Conservation (phyloP, 2,888 invertebrate genomes). For the Mythimna ferrago region DNA sequence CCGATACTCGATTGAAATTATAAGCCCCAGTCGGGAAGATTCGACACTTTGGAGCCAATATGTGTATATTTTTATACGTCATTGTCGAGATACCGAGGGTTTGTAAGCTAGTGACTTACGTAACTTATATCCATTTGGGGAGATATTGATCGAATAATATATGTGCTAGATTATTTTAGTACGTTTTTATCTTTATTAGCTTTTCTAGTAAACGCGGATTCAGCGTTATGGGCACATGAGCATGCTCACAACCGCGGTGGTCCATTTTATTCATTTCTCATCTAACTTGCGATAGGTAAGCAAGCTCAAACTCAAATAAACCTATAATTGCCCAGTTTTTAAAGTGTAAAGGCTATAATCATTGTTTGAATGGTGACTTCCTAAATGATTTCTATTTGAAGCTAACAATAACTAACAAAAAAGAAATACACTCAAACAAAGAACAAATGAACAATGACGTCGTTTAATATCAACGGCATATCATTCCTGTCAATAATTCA, state of each 20-base stretch:
- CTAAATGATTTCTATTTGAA: too few relatives aligned
- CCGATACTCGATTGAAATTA: conserved; percentile 59
- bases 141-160: conserved; percentile 37
- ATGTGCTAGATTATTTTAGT: conserved; percentile 3
- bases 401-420: background rate
- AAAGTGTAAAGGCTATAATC: too few relatives aligned
- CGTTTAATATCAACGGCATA: conserved; percentile 21
- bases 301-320: too few relatives aligned
- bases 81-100: conserved; percentile 44
- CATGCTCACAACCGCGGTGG: too few relatives aligned
- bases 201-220: background rate
- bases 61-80: conserved; percentile 52
- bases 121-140: conserved; percentile 38
- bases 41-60: conserved; percentile 52
- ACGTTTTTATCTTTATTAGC: background rate
- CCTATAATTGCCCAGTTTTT: too few relatives aligned
- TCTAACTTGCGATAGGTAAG: too few relatives aligned
- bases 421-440: background rate
- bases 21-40: conserved; percentile 48
- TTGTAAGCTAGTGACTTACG: conserved; percentile 47
- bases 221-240: too few relatives aligned
- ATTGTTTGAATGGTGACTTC: too few relatives aligned
- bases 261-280: too few relatives aligned
- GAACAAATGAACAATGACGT: conserved; percentile 10
- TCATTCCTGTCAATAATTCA: conserved; percentile 31